Evolutionary conservation across 2,797 vertebrate species (phyloP).

Genomic region (Liparis tanakae): DNA sequence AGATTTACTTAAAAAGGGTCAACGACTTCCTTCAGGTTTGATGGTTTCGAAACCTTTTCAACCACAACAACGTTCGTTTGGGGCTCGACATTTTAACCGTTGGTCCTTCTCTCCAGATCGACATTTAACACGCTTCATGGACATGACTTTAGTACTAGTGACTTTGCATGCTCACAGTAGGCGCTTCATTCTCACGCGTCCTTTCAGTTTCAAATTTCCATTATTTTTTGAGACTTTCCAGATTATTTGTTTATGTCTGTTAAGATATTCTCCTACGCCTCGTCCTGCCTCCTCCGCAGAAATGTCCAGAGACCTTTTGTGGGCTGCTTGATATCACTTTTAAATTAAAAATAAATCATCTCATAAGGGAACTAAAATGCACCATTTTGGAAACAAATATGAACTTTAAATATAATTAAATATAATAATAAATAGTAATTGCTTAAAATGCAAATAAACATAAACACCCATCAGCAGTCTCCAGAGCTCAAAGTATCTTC

Average conservation of each 20-base stretch:
- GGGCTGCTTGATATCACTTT: background rate
- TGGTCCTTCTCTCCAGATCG: background rate
- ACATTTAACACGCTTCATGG: slow-evolving; percentile 3
- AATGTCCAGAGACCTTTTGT: background rate
- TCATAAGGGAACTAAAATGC: background rate
- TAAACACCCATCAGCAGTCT: background rate
- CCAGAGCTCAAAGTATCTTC: background rate
- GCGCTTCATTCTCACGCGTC: slow-evolving; percentile 48
- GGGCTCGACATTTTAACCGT: background rate
- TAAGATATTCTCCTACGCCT: slow-evolving; percentile 5
- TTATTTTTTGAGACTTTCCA: slow-evolving; percentile 30
- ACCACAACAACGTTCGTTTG: background rate
- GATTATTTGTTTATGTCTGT: slow-evolving; percentile 29
- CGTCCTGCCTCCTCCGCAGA: slow-evolving; percentile 9
- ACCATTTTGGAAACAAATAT: background rate
- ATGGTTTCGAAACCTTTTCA: background rate
- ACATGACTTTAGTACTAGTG: background rate
- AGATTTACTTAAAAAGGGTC: slow-evolving; percentile 6
- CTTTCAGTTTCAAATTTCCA: slow-evolving; percentile 65
- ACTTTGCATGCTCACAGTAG: slow-evolving; percentile 43
- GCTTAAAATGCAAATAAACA: background rate
- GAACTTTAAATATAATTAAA: background rate
- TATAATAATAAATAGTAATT: too few species aligned
- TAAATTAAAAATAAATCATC: background rate
- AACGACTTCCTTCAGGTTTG: background rate